These are phyloP conservation scores for Diplolepis rosae DNA, from an alignment of 2,888 invertebrate species.

Conservation along the genomic window DNA sequence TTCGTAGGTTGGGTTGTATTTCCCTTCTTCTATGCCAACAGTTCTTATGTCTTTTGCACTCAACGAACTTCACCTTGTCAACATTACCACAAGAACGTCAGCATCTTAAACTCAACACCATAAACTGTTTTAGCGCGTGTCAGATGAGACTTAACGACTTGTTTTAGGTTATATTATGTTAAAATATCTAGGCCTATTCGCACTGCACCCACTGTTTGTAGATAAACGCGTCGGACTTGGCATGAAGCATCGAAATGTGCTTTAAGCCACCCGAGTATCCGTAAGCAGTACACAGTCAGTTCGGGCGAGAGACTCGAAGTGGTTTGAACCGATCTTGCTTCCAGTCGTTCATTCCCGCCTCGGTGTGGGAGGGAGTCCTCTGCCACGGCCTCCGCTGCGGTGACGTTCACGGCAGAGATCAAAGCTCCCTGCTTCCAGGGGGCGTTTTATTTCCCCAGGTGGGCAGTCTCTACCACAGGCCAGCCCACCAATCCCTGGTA, in stretches of 20 bases:
- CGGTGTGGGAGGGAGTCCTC: constrained; percentile 53
- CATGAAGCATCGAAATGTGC: neutral
- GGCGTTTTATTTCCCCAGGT: constrained; percentile 16
- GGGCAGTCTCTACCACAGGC: constrained; percentile 33
- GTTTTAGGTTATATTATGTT: neutral
- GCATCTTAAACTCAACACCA: neutral
- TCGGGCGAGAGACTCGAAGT: constrained; percentile 70
- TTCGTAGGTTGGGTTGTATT: neutral
- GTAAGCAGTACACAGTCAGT: constrained; percentile 54
- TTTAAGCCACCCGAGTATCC: constrained; percentile 28
- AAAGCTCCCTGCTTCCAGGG: constrained; percentile 48
- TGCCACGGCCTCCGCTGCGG: constrained; percentile 7
- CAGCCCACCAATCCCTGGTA: constrained; percentile 43
- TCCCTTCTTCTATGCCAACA: neutral
- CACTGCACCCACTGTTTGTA: constrained; percentile 7
- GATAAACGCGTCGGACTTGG: neutral
- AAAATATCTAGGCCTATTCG: neutral
- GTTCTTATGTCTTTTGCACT: neutral
- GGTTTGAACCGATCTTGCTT: constrained; percentile 74
- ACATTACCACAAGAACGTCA: neutral
- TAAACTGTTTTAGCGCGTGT: neutral
- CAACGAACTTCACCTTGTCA: neutral
- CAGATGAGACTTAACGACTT: neutral
- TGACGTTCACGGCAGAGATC: constrained; percentile 50
- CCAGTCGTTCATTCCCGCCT: constrained; percentile 62